Evolutionary conservation across 1,140 invertebrate genomes (phyloP).

Genomic region (Metaphire vulgaris): DNA sequence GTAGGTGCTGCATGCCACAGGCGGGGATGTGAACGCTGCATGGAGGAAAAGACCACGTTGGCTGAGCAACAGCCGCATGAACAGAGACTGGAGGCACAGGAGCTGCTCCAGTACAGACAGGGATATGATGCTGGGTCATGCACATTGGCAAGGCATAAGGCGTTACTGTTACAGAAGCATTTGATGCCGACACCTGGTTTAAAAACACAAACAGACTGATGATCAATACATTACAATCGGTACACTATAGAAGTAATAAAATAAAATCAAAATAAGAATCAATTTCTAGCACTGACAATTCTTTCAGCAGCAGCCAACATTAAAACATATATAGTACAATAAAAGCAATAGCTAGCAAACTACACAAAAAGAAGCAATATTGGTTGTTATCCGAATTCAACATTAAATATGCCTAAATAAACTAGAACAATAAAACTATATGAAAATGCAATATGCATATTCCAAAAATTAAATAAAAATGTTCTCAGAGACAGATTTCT

Average conservation of each 20-base stretch:
- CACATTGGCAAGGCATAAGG: slow-evolving; percentile 7
- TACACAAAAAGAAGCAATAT: too few species aligned
- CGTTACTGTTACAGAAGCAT: slow-evolving; percentile 1
- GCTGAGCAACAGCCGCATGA: not conserved
- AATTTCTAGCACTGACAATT: not conserved
- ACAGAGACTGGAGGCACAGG: not conserved
- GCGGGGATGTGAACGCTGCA: slow-evolving; percentile 33
- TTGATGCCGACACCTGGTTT: not conserved
- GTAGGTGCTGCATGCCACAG: slow-evolving; percentile 46
- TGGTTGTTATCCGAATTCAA: too few species aligned
- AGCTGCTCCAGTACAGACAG: not conserved
- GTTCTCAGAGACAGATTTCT: too few species aligned
- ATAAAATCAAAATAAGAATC: not conserved
- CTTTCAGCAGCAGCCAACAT: not conserved
- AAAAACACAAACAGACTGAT: not conserved
- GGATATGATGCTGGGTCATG: slow-evolving; percentile 11
- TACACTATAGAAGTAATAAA: not conserved
- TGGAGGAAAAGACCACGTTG: not conserved
- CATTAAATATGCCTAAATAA: too few species aligned
- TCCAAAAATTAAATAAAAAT: too few species aligned
- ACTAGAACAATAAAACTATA: too few species aligned
- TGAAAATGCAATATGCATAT: too few species aligned
- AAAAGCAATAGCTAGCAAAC: too few species aligned
- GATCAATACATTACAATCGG: not conserved
- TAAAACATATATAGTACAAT: too few species aligned